Base-by-base conservation (phyloP, 2,888 invertebrate genomes). In the Epirrita christyi region DNA sequence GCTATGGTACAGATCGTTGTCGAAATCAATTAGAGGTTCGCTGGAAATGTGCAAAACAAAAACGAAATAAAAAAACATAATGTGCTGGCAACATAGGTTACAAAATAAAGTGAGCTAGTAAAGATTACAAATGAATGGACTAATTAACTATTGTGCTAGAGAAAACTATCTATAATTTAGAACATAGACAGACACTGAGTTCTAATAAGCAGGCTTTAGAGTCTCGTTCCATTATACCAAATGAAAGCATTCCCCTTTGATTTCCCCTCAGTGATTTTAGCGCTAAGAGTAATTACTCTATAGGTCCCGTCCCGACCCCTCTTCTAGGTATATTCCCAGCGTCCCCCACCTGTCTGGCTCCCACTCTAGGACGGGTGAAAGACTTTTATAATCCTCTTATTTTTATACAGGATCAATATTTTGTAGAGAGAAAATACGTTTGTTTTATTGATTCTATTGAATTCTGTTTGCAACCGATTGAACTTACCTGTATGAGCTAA, bases 21-120 rank as follows among this genome's bases (percentile, higher is more conserved):
- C 91, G 77, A 88, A 90, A 79, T 91, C 91, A 70, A 88, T 85
- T 69, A 88, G 78, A 15, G 90, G 90, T 71, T 90, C 91, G 67
- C 91, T 91, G 85, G 54, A 83, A 85, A 74, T 53, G 61, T 63
- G 66, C 68, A 66, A 66, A 48, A 64, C n/a, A 63, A 58, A 68
- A 60, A 56, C 36, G 60, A 62, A 64, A 55, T 63, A 57, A 62
- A 62, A 64, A 55, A 55, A 59, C 55, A 55, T n/a, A 36, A 55
- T 58, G 54, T 45, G 38, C 43, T 37, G 34, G 29, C n/a, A 44
- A 29, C 14, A 10, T 13, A 11, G 11, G 6, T 36, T 11, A 11
- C n/a, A 11, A 32, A 8, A 32, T 2, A 32, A 7, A 32, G 10
- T 8, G 32, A 32, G 8, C 32, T 9, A 10, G 10, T 8, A 32